A percentile compares a stretch with the other conserved stretches of the same genome.
Evolutionary conservation across 2,888 invertebrate genomes (phyloP).

Genomic region (Mythimna ferrago): DNA sequence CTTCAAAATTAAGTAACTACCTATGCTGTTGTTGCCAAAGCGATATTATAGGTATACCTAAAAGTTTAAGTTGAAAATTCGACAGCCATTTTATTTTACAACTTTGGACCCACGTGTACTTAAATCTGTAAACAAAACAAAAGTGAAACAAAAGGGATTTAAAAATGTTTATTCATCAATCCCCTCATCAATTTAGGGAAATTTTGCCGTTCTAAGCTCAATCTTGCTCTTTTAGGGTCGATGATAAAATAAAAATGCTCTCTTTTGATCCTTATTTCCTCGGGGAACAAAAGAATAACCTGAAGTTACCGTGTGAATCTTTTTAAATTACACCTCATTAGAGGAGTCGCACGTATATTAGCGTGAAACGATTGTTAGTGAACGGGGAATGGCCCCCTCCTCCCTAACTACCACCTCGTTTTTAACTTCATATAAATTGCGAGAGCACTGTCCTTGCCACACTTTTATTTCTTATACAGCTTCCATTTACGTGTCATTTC

Average conservation of each 20-base stretch:
- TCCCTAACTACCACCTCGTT: constrained; percentile 67
- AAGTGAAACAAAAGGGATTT: constrained; percentile 61
- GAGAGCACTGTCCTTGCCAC: constrained; percentile 59
- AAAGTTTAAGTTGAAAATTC: constrained; percentile 12
- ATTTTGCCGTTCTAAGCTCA: constrained; percentile 49
- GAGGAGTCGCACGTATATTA: constrained; percentile 67
- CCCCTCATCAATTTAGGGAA: constrained; percentile 59
- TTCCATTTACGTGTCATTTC: constrained; percentile 64
- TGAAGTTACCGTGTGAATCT: constrained; percentile 45
- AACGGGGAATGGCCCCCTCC: constrained; percentile 59
- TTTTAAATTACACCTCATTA: constrained; percentile 70
- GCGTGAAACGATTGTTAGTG: constrained; percentile 68
- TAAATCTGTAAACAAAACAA: constrained; percentile 54
- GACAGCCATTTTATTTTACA: constrained; percentile 36
- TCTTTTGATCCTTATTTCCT: constrained; percentile 46
- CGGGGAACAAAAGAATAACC: constrained; percentile 36
- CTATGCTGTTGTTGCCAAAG: not conserved
- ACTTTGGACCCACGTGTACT: constrained; percentile 39
- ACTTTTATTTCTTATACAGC: constrained; percentile 61
- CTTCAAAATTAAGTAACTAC: constrained; percentile 6
- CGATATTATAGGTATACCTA: constrained; percentile 1
- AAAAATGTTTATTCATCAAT: constrained; percentile 63
- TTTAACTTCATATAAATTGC: constrained; percentile 67
- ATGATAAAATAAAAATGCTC: constrained; percentile 57
- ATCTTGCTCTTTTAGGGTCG: constrained; percentile 47